A percentile compares a stretch with the other conserved stretches of the same genome.
Conservation (phyloP, 2,888 invertebrate genomes). For the Bedellia somnulentella region DNA sequence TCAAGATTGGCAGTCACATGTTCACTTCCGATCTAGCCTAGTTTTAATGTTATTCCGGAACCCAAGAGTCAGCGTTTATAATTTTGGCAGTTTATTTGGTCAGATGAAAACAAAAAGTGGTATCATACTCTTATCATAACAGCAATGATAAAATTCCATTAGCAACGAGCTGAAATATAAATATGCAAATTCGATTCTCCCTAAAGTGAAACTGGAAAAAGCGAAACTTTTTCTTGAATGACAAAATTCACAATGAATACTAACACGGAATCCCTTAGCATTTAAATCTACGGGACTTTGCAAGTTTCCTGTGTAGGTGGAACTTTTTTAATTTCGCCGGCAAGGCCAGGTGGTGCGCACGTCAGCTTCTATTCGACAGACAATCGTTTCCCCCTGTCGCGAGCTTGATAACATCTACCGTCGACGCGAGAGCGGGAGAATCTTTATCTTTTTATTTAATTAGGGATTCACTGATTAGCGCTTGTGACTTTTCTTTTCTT, state of each 20-base stretch:
- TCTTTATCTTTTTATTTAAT: neutral
- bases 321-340: constrained; percentile 57
- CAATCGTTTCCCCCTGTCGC: constrained; percentile 20
- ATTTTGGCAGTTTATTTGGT: no score
- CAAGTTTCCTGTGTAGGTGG: constrained; percentile 29
- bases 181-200: constrained; percentile 19
- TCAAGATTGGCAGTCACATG: no score
- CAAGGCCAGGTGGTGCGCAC: constrained; percentile 46
- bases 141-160: constrained; percentile 3
- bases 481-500: no score
- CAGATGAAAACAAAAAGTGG: no score
- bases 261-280: constrained; percentile 44
- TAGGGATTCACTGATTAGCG: no score
- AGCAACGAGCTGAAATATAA: constrained; percentile 8
- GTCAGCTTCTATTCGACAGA: constrained; percentile 40
- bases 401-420: neutral
- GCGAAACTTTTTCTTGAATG: constrained; percentile 37
- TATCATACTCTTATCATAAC: neutral
- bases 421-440: no score
- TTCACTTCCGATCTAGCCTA: no score
- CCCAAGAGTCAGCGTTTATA: neutral
- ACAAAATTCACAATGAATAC: constrained; percentile 49
- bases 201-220: constrained; percentile 23
- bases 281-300: constrained; percentile 46
- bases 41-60: neutral